A percentile compares a stretch with the other conserved stretches of the same genome.
Evolutionary conservation across 2,797 vertebrate species (phyloP).

Genomic region (Pseudocheirus occidentalis): DNA sequence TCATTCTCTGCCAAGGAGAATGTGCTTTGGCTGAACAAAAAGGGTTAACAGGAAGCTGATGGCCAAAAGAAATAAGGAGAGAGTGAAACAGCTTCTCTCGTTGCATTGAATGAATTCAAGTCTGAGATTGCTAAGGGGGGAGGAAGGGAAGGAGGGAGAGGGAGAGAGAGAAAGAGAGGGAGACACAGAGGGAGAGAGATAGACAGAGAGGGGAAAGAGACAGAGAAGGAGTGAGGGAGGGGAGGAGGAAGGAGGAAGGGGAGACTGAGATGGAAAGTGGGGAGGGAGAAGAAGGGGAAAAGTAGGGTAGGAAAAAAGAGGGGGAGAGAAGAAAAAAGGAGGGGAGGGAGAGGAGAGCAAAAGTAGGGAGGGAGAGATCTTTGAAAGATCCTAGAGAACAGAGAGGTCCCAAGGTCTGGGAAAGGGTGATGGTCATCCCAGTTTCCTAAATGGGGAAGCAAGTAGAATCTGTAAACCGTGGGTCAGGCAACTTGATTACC

Average conservation of each 20-base stretch:
- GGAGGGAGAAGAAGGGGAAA: not conserved
- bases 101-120: not conserved
- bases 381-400: not conserved
- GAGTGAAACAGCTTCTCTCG: not conserved
- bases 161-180: too few relatives aligned
- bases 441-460: not conserved
- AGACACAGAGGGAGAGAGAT: too few relatives aligned
- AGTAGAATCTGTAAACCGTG: not conserved
- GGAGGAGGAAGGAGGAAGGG: too few relatives aligned
- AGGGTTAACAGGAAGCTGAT: not conserved
- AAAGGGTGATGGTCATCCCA: not conserved
- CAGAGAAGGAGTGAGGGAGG: too few relatives aligned
- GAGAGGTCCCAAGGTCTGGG: not conserved
- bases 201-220: too few relatives aligned
- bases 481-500: not conserved
- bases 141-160: too few relatives aligned
- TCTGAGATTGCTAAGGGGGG: not conserved
- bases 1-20: not conserved
- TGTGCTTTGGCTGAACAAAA: not conserved
- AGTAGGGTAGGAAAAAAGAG: too few relatives aligned
- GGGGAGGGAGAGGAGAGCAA: not conserved
- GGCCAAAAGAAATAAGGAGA: not conserved
- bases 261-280: too few relatives aligned
- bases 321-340: too few relatives aligned
- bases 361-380: not conserved